A percentile compares a stretch with the other conserved stretches of the same genome.
Evolutionary conservation across 2,797 vertebrate genomes (phyloP).

Genomic region (Todus mexicanus): DNA sequence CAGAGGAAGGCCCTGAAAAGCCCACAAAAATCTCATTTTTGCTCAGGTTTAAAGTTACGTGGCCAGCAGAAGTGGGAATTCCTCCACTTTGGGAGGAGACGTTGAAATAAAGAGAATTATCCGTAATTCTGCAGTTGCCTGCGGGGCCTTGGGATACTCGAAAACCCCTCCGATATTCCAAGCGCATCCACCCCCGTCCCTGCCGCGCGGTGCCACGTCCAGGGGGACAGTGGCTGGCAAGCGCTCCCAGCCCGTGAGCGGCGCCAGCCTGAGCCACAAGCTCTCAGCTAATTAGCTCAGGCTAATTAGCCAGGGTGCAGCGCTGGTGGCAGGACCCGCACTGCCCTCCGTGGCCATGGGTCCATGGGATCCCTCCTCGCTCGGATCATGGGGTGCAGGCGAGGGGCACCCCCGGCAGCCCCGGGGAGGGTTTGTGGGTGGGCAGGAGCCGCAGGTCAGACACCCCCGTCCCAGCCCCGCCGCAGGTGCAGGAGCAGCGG

Average conservation of each 20-base stretch:
- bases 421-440: fast-evolving
- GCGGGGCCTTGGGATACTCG: background rate
- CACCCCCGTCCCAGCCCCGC: background rate
- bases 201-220: background rate
- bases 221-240: background rate
- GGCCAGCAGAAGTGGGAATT: background rate
- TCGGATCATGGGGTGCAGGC: background rate
- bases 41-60: background rate
- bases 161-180: background rate
- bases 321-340: background rate
- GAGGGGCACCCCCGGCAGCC: background rate
- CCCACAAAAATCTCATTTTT: background rate
- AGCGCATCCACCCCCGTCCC: fast-evolving
- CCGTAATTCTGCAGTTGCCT: background rate
- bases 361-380: background rate
- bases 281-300: background rate
- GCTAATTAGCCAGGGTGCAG: background rate
- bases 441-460: background rate
- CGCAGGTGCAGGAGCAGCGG: background rate
- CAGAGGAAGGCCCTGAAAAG: background rate
- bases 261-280: background rate
- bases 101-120: too few relatives aligned
- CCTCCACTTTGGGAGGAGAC: background rate
- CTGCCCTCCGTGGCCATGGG: fast-evolving
- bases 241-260: background rate